These are phyloP conservation scores for Corythaixoides concolor DNA, from an alignment of 2,113 vertebrate genomes.

Conservation along the genomic window DNA sequence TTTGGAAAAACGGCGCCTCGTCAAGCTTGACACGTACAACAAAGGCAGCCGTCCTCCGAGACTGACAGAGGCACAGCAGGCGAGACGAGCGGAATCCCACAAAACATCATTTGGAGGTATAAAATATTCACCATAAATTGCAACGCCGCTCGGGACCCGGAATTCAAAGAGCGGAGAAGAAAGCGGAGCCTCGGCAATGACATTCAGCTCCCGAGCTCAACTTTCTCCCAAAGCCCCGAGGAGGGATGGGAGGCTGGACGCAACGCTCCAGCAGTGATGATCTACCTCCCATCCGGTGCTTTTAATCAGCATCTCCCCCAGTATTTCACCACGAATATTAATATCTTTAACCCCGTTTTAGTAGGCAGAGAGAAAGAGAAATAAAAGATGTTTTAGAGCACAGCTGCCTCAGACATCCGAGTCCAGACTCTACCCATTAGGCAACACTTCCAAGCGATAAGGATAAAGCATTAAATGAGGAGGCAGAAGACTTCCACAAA, in stretches of 20 bases:
- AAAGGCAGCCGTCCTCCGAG: constrained; percentile 18
- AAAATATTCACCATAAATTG: constrained; percentile 45
- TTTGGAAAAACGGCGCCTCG: constrained; percentile 25
- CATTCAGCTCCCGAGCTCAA: background rate
- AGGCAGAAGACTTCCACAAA: background rate
- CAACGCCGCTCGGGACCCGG: background rate
- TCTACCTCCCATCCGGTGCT: background rate
- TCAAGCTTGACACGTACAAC: constrained; percentile 35
- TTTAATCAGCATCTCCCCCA: background rate
- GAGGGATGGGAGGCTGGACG: background rate
- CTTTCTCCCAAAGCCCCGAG: background rate
- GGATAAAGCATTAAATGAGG: background rate
- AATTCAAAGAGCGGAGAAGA: constrained; percentile 16
- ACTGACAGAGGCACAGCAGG: background rate
- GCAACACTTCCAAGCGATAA: background rate
- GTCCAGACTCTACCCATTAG: background rate
- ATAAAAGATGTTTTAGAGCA: background rate
- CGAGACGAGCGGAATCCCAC: background rate
- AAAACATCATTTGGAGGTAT: constrained; percentile 24
- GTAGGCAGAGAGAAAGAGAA: background rate
- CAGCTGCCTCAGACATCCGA: background rate
- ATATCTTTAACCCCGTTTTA: background rate
- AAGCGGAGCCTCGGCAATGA: background rate
- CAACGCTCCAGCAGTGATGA: rapidly evolving
- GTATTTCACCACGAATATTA: background rate